These are phyloP conservation scores for Spisula solida DNA, from an alignment of 2,888 invertebrate genomes.

Conservation along the genomic window DNA sequence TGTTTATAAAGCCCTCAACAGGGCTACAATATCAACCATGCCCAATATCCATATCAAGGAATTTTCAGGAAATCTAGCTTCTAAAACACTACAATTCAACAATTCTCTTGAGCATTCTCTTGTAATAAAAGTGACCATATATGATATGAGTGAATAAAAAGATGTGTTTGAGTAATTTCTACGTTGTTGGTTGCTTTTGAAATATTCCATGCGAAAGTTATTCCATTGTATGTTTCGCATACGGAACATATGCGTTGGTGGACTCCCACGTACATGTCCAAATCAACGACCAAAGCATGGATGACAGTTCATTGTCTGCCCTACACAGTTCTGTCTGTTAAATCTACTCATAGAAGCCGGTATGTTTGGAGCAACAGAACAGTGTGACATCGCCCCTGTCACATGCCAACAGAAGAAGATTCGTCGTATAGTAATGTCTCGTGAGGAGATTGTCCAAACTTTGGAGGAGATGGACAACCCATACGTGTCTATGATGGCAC, in stretches of 20 bases:
- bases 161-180: neutral
- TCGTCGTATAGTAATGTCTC: neutral
- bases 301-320: neutral
- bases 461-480: constrained; percentile 4
- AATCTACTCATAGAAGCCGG: neutral
- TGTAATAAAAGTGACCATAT: too few species aligned
- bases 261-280: neutral
- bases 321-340: neutral
- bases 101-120: too few species aligned
- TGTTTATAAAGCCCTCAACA: too few species aligned
- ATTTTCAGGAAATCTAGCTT: too few species aligned
- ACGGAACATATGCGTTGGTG: neutral
- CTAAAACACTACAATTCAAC: too few species aligned
- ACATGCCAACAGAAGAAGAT: neutral
- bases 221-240: neutral
- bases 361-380: neutral
- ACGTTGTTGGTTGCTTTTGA: too few species aligned
- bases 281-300: neutral
- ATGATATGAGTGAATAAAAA: too few species aligned
- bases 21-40: too few species aligned
- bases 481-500: neutral
- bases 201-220: too few species aligned
- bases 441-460: neutral
- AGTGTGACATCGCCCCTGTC: neutral
- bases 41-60: too few species aligned